A percentile compares a stretch with the other conserved stretches of the same genome.
These are phyloP conservation scores for Tanytarsus gracilentus DNA, from an alignment of 2,888 invertebrate genomes.

Conservation along the genomic window DNA sequence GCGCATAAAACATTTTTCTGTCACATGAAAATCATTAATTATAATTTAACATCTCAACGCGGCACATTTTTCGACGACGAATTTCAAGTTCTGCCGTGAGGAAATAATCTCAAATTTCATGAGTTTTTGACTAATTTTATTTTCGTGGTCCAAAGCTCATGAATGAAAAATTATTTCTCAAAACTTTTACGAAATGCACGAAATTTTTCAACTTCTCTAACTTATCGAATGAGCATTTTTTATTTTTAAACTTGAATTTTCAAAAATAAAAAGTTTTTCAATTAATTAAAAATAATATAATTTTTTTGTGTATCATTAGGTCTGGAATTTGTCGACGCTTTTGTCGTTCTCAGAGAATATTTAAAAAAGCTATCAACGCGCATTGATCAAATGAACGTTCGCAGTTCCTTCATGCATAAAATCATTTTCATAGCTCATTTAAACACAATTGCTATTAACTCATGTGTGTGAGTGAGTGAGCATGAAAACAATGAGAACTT, in stretches of 20 bases:
- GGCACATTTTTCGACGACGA: neutral
- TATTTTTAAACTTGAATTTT: no score
- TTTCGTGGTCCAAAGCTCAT: neutral
- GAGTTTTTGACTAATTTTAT: conserved; percentile 17
- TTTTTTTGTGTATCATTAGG: no score
- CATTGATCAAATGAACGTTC: no score
- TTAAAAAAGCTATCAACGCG: no score
- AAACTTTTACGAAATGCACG: no score
- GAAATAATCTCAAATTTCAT: conserved; percentile 20
- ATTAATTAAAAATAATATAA: no score
- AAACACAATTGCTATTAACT: neutral
- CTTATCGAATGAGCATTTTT: no score
- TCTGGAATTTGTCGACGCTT: no score
- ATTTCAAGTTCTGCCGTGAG: neutral
- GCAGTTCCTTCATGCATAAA: conserved; percentile 7
- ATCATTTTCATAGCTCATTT: neutral
- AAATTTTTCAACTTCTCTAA: no score
- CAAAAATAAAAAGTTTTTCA: no score
- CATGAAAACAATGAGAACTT: neutral
- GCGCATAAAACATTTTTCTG: neutral
- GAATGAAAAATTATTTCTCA: neutral
- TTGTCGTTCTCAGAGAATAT: no score
- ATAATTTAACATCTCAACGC: neutral
- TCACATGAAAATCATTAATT: conserved; percentile 11
- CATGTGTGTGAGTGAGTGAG: neutral